Evolutionary conservation across 1,140 invertebrate genomes (phyloP).

Genomic region (Tribolium castaneum): DNA sequence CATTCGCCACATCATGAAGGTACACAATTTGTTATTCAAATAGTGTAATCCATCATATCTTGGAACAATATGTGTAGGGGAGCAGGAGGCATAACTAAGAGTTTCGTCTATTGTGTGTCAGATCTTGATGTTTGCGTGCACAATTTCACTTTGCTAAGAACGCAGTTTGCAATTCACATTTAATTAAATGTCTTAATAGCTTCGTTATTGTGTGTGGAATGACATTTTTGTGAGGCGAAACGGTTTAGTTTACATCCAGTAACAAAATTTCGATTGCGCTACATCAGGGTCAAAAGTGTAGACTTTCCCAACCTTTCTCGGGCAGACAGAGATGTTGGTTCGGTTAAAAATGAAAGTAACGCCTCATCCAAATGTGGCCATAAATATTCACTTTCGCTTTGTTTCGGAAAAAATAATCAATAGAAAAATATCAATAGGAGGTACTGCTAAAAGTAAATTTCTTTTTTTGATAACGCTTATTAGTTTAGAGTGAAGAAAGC

Average conservation of each 20-base stretch:
- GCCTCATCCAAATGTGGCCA: neutral
- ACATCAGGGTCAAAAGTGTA: constrained; percentile 22
- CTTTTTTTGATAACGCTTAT: constrained; percentile 24
- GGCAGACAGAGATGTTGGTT: neutral
- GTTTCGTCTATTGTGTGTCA: constrained; percentile 21
- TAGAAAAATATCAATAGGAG: neutral
- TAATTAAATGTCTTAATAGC: constrained; percentile 19
- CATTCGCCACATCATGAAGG: constrained; percentile 40
- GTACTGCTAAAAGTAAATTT: neutral
- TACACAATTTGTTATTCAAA: constrained; percentile 16
- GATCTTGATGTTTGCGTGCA: constrained; percentile 21
- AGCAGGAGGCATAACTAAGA: constrained; percentile 17
- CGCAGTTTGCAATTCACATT: constrained; percentile 20
- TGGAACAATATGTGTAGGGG: constrained; percentile 3
- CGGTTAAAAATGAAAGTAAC: constrained; percentile 32
- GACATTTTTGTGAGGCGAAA: neutral
- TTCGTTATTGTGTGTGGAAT: neutral
- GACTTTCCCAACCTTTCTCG: constrained; percentile 35
- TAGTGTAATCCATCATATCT: constrained; percentile 4
- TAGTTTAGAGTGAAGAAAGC: constrained; percentile 21
- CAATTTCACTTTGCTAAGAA: neutral
- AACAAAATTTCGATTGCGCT: neutral
- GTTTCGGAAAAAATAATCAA: neutral
- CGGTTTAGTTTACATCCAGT: neutral
- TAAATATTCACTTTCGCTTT: constrained; percentile 22